Percentiles rank a stretch among this genome's conserved stretches.
These are phyloP conservation scores for Pelobates cultripes DNA, from an alignment of 2,797 vertebrate genomes.

Conservation along the genomic window DNA sequence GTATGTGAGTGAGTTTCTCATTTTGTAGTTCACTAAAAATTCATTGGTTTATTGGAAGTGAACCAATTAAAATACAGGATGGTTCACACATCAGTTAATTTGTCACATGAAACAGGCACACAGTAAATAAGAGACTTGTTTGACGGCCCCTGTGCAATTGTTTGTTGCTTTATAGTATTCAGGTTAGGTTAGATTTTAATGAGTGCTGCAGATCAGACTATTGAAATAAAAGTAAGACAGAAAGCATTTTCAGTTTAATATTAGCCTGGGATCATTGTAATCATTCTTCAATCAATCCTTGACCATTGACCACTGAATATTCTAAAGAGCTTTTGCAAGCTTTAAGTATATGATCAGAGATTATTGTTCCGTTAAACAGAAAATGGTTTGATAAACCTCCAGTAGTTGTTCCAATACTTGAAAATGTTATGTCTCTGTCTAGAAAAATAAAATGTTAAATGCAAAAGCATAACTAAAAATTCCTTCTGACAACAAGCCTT, in stretches of 20 bases:
- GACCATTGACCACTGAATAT: not conserved
- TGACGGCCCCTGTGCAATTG: not conserved
- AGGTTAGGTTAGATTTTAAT: conserved; percentile 2
- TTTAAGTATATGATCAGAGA: too few relatives aligned
- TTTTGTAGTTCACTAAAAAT: not conserved
- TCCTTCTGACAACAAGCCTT: too few relatives aligned
- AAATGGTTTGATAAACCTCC: too few relatives aligned
- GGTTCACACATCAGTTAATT: not conserved
- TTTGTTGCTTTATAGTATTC: not conserved
- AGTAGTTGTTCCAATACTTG: too few relatives aligned
- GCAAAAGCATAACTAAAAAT: too few relatives aligned
- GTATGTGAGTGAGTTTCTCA: not conserved
- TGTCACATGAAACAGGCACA: not conserved
- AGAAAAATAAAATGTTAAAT: too few relatives aligned
- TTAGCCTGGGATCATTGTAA: not conserved
- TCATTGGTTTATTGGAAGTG: not conserved
- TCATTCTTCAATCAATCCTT: not conserved
- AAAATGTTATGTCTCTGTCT: too few relatives aligned
- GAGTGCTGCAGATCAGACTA: not conserved
- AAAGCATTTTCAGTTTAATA: not conserved
- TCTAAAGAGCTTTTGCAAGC: not conserved
- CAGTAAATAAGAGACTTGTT: not conserved
- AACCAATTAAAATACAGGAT: not conserved
- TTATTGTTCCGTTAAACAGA: too few relatives aligned
- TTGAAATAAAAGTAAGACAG: not conserved